Conservation (phyloP, 1,140 invertebrate species). For the Chironomus striatipennis region DNA sequence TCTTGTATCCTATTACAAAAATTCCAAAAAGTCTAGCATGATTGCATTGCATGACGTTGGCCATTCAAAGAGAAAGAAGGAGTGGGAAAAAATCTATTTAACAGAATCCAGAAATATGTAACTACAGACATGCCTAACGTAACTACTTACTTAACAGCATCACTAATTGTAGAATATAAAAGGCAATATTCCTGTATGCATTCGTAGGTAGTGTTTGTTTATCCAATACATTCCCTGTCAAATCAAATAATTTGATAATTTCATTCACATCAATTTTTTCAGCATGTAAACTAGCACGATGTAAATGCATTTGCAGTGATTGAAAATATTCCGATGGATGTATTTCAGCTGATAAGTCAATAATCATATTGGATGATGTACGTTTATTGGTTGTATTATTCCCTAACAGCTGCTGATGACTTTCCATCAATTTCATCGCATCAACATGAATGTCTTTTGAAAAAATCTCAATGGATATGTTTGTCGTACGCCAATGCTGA, state of each 20-base stretch:
- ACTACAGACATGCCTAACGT: no score
- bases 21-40: no score
- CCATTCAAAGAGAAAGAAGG: no score
- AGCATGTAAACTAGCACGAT: background rate
- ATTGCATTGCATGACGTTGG: no score
- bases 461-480: constrained; percentile 34
- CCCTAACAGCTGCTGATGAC: background rate
- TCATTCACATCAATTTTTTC: background rate
- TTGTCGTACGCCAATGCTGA: constrained; percentile 26
- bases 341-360: constrained; percentile 18
- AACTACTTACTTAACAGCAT: constrained; percentile 32
- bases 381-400: background rate
- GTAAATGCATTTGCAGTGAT: constrained; percentile 29
- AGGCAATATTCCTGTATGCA: constrained; percentile 25
- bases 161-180: constrained; percentile 29
- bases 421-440: constrained; percentile 23
- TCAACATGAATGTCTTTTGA: constrained; percentile 31
- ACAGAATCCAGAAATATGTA: no score
- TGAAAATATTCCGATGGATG: constrained; percentile 32
- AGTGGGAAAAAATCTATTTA: no score
- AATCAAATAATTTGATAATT: background rate
- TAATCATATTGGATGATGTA: background rate
- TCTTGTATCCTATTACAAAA: no score
- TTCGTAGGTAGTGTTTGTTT: constrained; percentile 31
- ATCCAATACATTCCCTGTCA: constrained; percentile 28